Percentiles rank a stretch among this genome's conserved stretches.
Evolutionary conservation across 2,113 vertebrate species (phyloP).

Genomic region (Ammospiza nelsoni): DNA sequence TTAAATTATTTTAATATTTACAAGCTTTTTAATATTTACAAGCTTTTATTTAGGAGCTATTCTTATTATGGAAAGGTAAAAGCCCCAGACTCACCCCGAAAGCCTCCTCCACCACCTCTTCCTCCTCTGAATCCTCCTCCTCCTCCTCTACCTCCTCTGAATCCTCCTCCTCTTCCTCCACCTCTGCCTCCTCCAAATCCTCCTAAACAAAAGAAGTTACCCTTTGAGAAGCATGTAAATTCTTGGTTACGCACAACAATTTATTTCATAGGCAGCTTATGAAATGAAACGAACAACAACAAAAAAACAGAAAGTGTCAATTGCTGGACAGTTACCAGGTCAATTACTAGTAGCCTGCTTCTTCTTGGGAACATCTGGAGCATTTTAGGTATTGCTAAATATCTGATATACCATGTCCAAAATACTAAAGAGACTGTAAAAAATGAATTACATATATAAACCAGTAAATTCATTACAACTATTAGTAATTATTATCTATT

Average conservation of each 20-base stretch:
- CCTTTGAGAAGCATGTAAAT: background rate
- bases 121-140: slow-evolving; percentile 79
- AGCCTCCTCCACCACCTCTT: slow-evolving; percentile 83
- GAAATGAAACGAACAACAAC: background rate
- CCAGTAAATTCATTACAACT: background rate
- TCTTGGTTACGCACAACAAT: background rate
- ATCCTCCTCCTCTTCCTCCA: slow-evolving; percentile 72
- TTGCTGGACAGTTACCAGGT: background rate
- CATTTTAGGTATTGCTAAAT: background rate
- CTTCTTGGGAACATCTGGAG: background rate
- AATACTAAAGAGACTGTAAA: background rate
- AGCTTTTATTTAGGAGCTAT: background rate
- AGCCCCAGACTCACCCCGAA: slow-evolving; percentile 73
- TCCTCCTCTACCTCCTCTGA: slow-evolving; percentile 77
- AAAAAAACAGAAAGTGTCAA: background rate
- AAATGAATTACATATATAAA: background rate
- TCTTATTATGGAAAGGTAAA: background rate
- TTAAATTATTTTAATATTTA: background rate
- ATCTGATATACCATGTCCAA: background rate
- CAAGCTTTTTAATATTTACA: background rate
- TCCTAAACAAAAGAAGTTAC: slow-evolving; percentile 62
- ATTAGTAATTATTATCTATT: background rate
- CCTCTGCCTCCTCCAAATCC: slow-evolving; percentile 81
- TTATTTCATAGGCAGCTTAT: background rate
- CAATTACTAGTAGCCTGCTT: background rate